Evolutionary conservation across 2,797 vertebrate genomes (phyloP).

Genomic region (Pogoniulus pusillus): DNA sequence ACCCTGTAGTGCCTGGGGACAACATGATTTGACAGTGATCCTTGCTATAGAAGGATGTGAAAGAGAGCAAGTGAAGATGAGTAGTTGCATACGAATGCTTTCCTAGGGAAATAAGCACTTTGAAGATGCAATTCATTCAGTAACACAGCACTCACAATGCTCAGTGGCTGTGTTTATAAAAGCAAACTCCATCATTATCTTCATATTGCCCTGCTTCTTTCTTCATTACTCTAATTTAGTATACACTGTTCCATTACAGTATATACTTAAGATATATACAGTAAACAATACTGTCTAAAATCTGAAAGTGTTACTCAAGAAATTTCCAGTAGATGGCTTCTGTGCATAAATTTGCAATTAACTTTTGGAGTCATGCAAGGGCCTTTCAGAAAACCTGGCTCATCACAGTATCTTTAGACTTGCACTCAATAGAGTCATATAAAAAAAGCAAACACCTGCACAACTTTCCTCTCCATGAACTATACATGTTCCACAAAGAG

Average conservation of each 20-base stretch:
- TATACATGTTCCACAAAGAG: neutral
- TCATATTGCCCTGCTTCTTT: neutral
- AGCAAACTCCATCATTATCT: neutral
- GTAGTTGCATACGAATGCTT: neutral
- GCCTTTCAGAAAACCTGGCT: slow-evolving; percentile 18
- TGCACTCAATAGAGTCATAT: neutral
- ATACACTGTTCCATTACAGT: neutral
- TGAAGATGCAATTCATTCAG: neutral
- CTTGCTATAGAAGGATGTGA: neutral
- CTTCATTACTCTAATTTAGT: neutral
- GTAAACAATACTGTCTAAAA: neutral
- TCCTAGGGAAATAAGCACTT: neutral
- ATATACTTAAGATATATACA: neutral
- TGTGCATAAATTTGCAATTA: neutral
- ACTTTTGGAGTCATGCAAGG: neutral
- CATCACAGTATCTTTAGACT: slow-evolving; percentile 6
- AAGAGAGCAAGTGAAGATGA: neutral
- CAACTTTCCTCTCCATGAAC: neutral
- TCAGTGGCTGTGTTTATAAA: neutral
- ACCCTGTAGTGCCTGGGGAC: neutral
- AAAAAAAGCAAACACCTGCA: slow-evolving; percentile 29
- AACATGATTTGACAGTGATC: neutral
- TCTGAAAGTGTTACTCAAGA: neutral
- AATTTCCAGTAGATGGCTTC: neutral
- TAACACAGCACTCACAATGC: neutral